Percentiles rank a stretch among this genome's conserved stretches.
Conservation (phyloP, 2,797 vertebrate genomes). For the Toxotes lorentzi region DNA sequence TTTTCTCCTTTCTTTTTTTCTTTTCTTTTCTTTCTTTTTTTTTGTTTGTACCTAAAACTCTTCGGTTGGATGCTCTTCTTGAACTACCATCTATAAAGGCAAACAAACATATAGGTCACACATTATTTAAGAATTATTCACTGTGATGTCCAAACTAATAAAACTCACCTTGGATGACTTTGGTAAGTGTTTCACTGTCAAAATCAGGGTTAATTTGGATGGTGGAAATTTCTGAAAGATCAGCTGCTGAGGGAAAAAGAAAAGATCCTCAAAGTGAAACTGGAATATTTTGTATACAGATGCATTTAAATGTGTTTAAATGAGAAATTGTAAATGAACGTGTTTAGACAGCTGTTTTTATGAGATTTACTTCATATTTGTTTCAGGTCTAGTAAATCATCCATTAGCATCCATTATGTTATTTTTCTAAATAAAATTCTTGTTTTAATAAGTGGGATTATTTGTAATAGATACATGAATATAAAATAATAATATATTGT, state of each 20-base stretch:
- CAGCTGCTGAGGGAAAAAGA: constrained; percentile 52
- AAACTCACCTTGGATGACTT: constrained; percentile 87
- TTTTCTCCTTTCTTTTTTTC: background rate
- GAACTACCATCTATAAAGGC: constrained; percentile 57
- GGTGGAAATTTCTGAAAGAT: constrained; percentile 49
- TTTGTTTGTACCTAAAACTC: constrained; percentile 12
- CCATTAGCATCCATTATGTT: background rate
- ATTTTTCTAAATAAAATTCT: background rate
- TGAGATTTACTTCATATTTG: background rate
- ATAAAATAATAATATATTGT: background rate
- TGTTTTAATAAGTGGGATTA: too few relatives aligned
- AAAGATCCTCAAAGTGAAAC: background rate
- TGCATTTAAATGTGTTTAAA: background rate
- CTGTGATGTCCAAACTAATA: background rate
- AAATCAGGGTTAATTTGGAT: constrained; percentile 78
- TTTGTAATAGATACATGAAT: background rate
- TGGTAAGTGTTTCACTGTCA: constrained; percentile 82
- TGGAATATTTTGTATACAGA: background rate
- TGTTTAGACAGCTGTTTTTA: background rate
- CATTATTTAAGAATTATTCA: constrained; percentile 5
- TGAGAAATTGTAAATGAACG: background rate
- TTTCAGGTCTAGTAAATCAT: background rate
- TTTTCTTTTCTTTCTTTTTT: background rate
- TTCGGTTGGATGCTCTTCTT: constrained; percentile 53
- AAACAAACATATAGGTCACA: constrained; percentile 60